Percentiles rank a stretch among this genome's conserved stretches.
Conservation (phyloP, 2,888 invertebrate species). For the Scaptodrosophila latifasciaeformis region DNA sequence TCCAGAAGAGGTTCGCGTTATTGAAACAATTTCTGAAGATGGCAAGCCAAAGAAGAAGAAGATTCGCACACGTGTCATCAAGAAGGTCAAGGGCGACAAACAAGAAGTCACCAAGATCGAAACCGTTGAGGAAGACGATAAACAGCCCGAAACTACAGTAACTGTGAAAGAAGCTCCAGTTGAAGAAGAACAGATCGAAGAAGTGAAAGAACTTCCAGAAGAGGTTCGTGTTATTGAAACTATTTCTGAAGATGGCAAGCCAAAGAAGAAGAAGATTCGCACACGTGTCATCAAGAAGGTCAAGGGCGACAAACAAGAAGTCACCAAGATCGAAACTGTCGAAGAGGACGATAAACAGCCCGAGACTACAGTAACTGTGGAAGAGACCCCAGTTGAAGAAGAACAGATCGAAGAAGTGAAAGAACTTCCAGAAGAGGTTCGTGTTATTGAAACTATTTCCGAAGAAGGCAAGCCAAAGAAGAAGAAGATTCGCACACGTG, state of each 20-base stretch:
- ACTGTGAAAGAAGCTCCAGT: background rate
- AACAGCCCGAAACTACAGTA: background rate
- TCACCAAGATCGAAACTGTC: too few species aligned
- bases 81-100: conserved; percentile 6
- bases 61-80: conserved; percentile 4
- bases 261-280: too few species aligned
- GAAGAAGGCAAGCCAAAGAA: too few species aligned
- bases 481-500: background rate
- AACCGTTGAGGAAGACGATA: background rate
- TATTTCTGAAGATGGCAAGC: background rate
- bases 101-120: background rate
- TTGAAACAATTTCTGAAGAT: background rate
- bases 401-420: too few species aligned
- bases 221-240: background rate
- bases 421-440: too few species aligned
- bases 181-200: background rate
- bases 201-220: background rate
- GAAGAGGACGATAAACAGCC: too few species aligned
- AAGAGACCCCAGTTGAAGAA: too few species aligned
- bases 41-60: conserved; percentile 5
- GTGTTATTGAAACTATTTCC: too few species aligned
- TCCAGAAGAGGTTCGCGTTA: conserved; percentile 3
- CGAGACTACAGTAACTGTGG: too few species aligned
- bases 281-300: too few species aligned
- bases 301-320: too few species aligned